These are phyloP conservation scores for Rhabdornis inornatus DNA, from an alignment of 2,113 vertebrate genomes.

Conservation along the genomic window DNA sequence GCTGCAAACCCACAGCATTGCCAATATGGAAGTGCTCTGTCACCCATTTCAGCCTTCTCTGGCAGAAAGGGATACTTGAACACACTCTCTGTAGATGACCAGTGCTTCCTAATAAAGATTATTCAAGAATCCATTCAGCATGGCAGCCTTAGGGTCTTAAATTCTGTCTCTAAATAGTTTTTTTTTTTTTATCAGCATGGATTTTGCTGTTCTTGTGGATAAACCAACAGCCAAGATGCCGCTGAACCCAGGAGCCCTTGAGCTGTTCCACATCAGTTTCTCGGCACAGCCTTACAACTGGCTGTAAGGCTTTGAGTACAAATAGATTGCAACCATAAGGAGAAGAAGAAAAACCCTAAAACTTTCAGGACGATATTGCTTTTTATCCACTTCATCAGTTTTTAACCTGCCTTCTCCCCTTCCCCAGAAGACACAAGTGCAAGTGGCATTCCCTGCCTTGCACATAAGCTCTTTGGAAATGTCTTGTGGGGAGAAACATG, in stretches of 20 bases:
- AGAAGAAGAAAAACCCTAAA: not conserved
- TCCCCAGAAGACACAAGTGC: not conserved
- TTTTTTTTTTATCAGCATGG: not conserved
- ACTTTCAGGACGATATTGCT: not conserved
- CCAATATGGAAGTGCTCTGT: not conserved
- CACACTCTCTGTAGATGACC: accelerated
- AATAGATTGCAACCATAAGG: not conserved
- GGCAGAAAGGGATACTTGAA: not conserved
- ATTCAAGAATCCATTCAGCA: not conserved
- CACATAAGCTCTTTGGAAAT: not conserved
- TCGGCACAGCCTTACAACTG: not conserved
- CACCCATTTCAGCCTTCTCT: not conserved
- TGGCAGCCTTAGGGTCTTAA: not conserved
- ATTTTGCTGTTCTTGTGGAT: not conserved
- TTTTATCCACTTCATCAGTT: not conserved
- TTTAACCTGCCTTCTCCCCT: not conserved
- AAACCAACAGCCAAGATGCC: not conserved
- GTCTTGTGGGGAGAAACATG: accelerated
- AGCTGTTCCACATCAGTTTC: not conserved
- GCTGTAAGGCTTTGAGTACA: not conserved
- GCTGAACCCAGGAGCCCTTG: not conserved
- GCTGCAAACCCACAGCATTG: not conserved
- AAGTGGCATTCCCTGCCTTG: not conserved
- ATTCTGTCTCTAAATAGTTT: not conserved
- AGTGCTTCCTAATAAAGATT: not conserved